Percentiles rank a stretch among this genome's conserved stretches.
Conservation (phyloP, 2,888 invertebrate genomes). For the Drosophila sordidula region DNA sequence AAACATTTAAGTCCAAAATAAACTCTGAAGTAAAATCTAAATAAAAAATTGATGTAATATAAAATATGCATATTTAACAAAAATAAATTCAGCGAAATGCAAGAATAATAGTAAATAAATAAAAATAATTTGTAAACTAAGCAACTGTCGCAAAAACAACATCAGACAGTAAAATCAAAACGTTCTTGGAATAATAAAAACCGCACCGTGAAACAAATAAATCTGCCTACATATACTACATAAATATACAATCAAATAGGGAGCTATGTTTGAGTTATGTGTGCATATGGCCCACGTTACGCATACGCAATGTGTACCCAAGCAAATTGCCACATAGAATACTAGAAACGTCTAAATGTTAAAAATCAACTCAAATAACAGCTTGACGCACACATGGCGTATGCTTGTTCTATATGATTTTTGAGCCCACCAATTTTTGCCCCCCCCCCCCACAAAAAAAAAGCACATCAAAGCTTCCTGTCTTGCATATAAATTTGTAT, state of each 20-base stretch:
- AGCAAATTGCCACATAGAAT: slow-evolving; percentile 8
- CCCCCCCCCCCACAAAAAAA: neutral
- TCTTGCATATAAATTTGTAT: slow-evolving; percentile 30
- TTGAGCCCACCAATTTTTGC: slow-evolving; percentile 4
- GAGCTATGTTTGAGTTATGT: slow-evolving; percentile 6
- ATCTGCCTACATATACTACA: neutral
- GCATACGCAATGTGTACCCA: slow-evolving; percentile 35
- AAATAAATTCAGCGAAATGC: neutral
- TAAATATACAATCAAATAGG: neutral
- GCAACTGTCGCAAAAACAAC: neutral
- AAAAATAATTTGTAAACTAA: neutral
- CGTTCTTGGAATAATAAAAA: neutral
- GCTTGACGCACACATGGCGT: neutral
- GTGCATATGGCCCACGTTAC: slow-evolving; percentile 5
- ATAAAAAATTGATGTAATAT: too few relatives aligned
- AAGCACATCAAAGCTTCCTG: slow-evolving; percentile 33
- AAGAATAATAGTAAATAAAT: neutral
- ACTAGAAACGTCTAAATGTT: neutral
- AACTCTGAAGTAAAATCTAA: too few relatives aligned
- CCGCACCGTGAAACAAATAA: neutral
- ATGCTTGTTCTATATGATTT: slow-evolving; percentile 9
- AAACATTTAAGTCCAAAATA: too few relatives aligned
- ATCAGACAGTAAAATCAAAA: neutral
- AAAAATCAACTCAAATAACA: slow-evolving; percentile 7
- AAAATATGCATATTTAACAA: too few relatives aligned